These are phyloP conservation scores for Operophtera brumata DNA, from an alignment of 2,888 invertebrate species.

Conservation along the genomic window DNA sequence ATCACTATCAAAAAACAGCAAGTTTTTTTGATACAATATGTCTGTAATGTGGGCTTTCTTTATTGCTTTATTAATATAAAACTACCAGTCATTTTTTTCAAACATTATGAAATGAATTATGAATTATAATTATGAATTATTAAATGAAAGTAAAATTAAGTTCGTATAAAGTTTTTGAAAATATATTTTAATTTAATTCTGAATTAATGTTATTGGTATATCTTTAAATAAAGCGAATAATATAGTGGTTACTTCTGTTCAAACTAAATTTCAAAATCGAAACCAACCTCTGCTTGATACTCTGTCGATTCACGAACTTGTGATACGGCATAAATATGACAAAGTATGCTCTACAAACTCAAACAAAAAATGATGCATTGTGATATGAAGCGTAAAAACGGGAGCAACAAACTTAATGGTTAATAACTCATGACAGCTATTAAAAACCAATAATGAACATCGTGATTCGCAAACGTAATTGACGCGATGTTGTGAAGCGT, in stretches of 20 bases:
- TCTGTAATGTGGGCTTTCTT: neutral
- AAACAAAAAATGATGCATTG: slow-evolving; percentile 2
- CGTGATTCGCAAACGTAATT: neutral
- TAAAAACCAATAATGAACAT: slow-evolving; percentile 8
- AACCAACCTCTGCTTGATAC: too few species aligned
- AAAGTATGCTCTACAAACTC: slow-evolving; percentile 19
- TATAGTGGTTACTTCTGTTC: too few species aligned
- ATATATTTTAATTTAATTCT: too few species aligned
- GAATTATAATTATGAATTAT: too few species aligned
- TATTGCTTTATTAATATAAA: neutral
- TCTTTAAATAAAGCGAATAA: too few species aligned
- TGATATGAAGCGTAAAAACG: neutral
- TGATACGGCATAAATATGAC: slow-evolving; percentile 9
- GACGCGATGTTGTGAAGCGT: neutral
- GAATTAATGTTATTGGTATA: too few species aligned
- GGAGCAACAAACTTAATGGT: neutral
- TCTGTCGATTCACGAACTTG: neutral
- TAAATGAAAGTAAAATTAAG: too few species aligned
- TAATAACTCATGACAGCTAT: slow-evolving; percentile 6
- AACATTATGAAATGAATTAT: too few species aligned
- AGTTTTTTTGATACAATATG: neutral
- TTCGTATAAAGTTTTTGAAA: too few species aligned
- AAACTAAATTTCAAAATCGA: too few species aligned
- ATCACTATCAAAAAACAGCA: slow-evolving; percentile 40
- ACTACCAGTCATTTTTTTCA: neutral